phyloP scores from a whole-genome alignment of 2,797 vertebrate genomes.

The Molothrus ater region DNA sequence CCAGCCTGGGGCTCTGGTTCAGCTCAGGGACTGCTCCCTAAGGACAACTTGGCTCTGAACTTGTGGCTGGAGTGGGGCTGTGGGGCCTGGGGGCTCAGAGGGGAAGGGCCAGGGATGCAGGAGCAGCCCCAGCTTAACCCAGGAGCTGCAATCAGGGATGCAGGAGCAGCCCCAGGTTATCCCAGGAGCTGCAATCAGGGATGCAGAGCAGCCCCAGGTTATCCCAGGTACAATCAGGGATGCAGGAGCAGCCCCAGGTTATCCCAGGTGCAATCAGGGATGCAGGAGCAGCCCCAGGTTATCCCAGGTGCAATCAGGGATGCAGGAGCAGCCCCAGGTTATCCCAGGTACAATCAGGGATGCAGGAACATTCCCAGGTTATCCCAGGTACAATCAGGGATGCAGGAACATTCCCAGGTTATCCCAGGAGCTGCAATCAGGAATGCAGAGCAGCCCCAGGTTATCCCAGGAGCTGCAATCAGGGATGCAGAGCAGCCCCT shows the following conservation, averaged over 20 bases:
- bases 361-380: no score
- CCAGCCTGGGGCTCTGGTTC: neutral
- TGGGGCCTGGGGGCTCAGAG: neutral
- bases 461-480: rapidly evolving
- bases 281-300: neutral
- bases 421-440: no score
- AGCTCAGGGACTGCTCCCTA: neutral
- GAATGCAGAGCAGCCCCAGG: neutral
- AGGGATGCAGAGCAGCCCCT: neutral
- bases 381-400: neutral
- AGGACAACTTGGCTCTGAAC: neutral
- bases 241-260: no score
- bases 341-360: no score
- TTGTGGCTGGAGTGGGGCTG: neutral
- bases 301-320: no score
- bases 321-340: no score
- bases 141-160: no score
- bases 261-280: no score
- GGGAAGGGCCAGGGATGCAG: rapidly evolving
- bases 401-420: neutral
- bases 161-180: neutral
- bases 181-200: no score
- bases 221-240: no score
- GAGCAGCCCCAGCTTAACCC: neutral
- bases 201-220: neutral